Evolutionary conservation across 1,140 invertebrate species (phyloP), one percentile per base, ranked within the genome.

Genomic region (Bombus fervidus): DNA sequence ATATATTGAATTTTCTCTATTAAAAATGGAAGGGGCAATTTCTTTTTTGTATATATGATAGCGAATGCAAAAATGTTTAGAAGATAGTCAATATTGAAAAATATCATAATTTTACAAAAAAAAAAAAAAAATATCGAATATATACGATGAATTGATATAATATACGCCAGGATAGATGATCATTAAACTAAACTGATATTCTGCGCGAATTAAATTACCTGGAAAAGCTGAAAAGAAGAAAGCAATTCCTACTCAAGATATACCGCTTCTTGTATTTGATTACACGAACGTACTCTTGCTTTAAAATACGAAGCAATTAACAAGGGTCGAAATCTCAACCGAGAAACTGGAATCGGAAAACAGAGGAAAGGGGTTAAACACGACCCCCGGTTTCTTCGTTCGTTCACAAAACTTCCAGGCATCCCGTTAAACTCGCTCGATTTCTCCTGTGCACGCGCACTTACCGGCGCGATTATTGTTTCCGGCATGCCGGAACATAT

Each of bases 401-500:
- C 76, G 66, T 84, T 78, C 31, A 18, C 62, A 64, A 85, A 85
- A 85, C 76, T 80, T 80, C 37, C 53, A 41, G 18, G 39, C 76
- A 34, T 80, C 66, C 69, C 41, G 76, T 85, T 85, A 80, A 85
- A 47, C 68, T 62, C 83, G 83, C 83, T 80, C 83, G 68, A 80
- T 79, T 80, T 77, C 77, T 68, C 76, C 41, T 34, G n/a, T 18
- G 43, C 66, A 62, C 59, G 43, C 82, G 75, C 53, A 64, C 76
- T 85, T 59, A 76, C 84, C 73, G 83, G 6, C 41, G 69, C 80
- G 83, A 82, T 81, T 82, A 81, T 89, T 77, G 84, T 86, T 84
- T 79, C 74, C 64, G 76, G 73, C 62, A 71, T 84, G 81, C 79
- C 79, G 37, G 68, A 66, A 64, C 79, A 78, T 71, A 86, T 89